Base-by-base conservation (phyloP, 2,797 vertebrate species). In the Alauda arvensis region DNA sequence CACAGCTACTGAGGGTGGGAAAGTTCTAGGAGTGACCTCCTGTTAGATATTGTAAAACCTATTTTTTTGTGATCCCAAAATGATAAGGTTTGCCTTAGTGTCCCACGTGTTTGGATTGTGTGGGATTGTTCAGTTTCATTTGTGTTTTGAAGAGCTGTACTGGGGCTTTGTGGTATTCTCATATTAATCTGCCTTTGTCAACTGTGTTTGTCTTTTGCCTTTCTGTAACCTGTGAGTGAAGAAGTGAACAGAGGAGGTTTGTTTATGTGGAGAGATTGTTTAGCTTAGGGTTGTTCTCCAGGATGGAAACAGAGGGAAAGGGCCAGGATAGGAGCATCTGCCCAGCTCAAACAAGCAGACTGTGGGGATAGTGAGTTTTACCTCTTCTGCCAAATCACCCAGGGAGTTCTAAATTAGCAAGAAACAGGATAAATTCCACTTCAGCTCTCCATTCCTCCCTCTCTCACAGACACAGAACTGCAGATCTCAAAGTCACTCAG, bases 241-340 rank as follows among this genome's bases (percentile, higher is more conserved):
- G 67, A 85, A 91, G 46, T 40, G 69, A 65, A 37, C 59, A 89
- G 40, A 76, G 51, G 40, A 67, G 9, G 25, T 77, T 93, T 95
- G 45, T 90, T 95, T 75, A 37, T 61, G 34, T 59, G 28, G n/a
- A 37, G 31, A 42, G 56, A 83, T 86, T 78, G 63, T 89, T 91
- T 75, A 88, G 67, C 67, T 92, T 70, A 26, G 52, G 82, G 88
- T 34, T 77, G 52, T 70, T 86, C 76, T 89, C 62, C 67, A 67
- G 55, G 84, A 12, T 6, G n/a, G 61, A 82, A 88, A 51, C 70
- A 53, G 40, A 76, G 80, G 48, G 51, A 63, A 75, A 57, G 57
- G 33, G 57, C 72, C 79, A 68, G 62, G 19, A 55, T n/a, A 33
- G 12, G 65, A 90, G 68, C 65, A 79, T 66, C 56, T 91, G 69